These are phyloP conservation scores for Lepisosteus oculatus DNA, from an alignment of 2,113 vertebrate species.

Conservation along the genomic window DNA sequence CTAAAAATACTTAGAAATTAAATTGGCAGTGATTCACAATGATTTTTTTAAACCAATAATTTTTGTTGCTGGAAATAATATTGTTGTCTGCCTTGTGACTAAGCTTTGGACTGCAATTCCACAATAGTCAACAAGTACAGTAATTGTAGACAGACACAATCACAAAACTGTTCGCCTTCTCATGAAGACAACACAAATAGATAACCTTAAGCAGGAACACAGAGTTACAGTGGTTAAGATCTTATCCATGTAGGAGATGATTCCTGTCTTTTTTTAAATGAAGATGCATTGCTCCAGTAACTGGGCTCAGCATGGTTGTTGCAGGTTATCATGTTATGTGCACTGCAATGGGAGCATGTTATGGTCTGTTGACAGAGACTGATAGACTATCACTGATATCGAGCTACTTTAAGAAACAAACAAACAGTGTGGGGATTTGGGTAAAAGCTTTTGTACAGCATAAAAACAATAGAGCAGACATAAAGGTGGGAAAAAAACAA, in stretches of 20 bases:
- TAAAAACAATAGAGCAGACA: no score
- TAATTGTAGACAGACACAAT: background rate
- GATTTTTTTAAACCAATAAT: no score
- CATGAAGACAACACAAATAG: background rate
- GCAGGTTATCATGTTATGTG: background rate
- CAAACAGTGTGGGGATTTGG: no score
- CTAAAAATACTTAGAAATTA: no score
- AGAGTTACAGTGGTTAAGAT: background rate
- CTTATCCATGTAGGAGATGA: background rate
- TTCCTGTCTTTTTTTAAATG: slow-evolving; percentile 1
- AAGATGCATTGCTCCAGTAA: background rate
- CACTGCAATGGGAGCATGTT: background rate
- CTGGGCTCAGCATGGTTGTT: background rate
- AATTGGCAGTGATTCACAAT: no score
- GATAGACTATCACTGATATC: background rate
- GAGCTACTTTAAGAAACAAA: no score
- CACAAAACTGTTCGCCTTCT: no score
- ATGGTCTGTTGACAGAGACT: background rate
- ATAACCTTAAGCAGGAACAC: background rate
- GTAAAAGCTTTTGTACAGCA: no score
- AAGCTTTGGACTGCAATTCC: no score
- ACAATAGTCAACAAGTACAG: background rate
- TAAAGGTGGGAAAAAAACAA: no score
- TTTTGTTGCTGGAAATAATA: no score
- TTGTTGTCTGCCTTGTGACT: no score